Evolutionary conservation across 2,888 invertebrate genomes (phyloP), one percentile per base, ranked within the genome.

Genomic region (Pyrrhia umbra): DNA sequence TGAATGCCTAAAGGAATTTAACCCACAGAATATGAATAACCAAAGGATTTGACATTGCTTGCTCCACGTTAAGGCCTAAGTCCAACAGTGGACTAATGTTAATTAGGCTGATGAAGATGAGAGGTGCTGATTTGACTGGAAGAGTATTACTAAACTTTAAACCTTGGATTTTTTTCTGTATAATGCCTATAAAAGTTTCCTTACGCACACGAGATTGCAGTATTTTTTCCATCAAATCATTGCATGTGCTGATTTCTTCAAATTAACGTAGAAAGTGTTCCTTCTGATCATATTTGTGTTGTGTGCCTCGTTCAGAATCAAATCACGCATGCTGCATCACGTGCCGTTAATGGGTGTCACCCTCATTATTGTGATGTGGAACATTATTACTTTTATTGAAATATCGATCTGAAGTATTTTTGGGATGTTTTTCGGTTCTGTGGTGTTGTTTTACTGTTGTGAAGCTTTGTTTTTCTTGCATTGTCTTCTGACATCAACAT

Each of bases 321-420:
- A 87, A 90, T 89, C 87, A 85, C 80, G 84, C 87, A 88, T 90
- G 90, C 89, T 83, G 81, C 81, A 85, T 88, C 92, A 92, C 91
- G 92, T 92, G 91, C 86, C 81, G 65, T 82, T 91, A 91, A 92
- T 89, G 90, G 81, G 68, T 79, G 74, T 67, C 70, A 71, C 76
- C 84, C 85, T 84, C 68, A 85, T 85, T 83, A 82, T 80, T 80
- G 80, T 68, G 65, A 72, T 72, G 62, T 61, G 50, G 21, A 54
- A 69, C 76, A 75, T 75, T 69, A 75, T 82, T 80, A 72, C 69
- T 79, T 79, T 76, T 73, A 76, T 73, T 76, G 65, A 64, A 46
- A 47, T 68, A 81, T 76, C 57, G 81, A 79, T 76, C 59, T 34
- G 25, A 4, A 54, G 46, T 58, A 51, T 27, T 64, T 50, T 76